Conservation (phyloP, 1,140 invertebrate species). For the Neodiprion pinetum region DNA sequence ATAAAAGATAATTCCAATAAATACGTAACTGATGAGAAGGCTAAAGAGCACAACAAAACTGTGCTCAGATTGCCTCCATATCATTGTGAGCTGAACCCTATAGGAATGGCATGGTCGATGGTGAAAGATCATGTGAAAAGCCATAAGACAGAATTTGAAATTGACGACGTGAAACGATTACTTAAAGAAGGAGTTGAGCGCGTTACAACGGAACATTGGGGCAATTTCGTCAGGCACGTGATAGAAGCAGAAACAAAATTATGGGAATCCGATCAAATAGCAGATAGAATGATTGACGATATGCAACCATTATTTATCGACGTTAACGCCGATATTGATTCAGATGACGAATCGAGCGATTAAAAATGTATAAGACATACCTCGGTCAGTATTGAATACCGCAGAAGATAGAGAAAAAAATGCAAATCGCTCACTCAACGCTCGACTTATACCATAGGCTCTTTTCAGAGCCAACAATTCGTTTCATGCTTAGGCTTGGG, state of each 20-base stretch:
- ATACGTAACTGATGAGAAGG: background rate
- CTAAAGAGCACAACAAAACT: background rate
- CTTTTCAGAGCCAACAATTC: background rate
- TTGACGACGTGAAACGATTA: background rate
- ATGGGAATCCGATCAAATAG: background rate
- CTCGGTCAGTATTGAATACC: background rate
- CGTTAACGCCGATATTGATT: background rate
- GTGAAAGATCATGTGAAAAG: conserved; percentile 33
- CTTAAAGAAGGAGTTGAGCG: background rate
- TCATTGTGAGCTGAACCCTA: conserved; percentile 49
- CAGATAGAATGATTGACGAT: background rate
- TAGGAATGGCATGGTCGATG: conserved; percentile 45
- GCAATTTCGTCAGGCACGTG: background rate
- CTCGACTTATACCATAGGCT: background rate
- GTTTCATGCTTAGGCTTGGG: background rate
- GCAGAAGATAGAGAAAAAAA: background rate
- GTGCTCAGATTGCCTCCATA: conserved; percentile 47
- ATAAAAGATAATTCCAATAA: background rate
- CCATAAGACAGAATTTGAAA: background rate
- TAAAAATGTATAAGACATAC: background rate
- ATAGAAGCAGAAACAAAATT: background rate
- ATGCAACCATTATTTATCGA: background rate
- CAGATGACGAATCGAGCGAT: background rate
- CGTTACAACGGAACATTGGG: background rate
- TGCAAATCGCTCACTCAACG: background rate